Base-by-base conservation (phyloP, 2,113 vertebrate genomes). In the Lamprotornis superbus region DNA sequence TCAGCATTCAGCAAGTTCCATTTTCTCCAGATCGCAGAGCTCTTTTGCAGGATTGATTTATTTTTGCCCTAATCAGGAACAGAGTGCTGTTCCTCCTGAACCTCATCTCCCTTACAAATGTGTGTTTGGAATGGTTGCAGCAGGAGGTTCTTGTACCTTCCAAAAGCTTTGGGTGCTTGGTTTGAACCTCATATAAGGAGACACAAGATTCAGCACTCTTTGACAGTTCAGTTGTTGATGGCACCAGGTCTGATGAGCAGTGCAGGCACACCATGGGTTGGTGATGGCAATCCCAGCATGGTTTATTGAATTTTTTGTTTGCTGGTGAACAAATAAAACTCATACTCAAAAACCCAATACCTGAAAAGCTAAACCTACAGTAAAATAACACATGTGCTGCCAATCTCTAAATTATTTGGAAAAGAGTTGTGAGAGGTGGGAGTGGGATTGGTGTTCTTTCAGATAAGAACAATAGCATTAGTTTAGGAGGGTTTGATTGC, bases 1-100 rank as follows among this genome's bases (percentile, higher is more conserved):
- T 82, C 83, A 44, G 20, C 25, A 2, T 92, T 71, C 69, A 89
- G 56, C 40, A 75, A 94, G 87, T 94, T 94, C 60, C 24, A 9
- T 68, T 89, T 93, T 78, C 60, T 87, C 52, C 67, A 75, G 79
- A 90, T 52, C 11, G 0, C 1, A 59, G 71, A 86, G 60, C 12
- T 28, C 30, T 92, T 92, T 53, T 2, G 2, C 25, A 52, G 47
- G 47, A 75, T 10, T 55, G 79, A 87, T 91, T 88, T 93, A 77
- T 83, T 90, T 79, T 85, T 90, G 27, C 67, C 59, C 75, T 90
- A 88, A 90, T 91, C 67, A 42, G 35, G 70, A 93, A 47, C 40
- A 76, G 73, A 59, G 19, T 18, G 35, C 55, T 80, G 52, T 16
- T 60, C 56, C 56, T 88, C 85, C 80, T 35, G 33, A 73, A 46